These are phyloP conservation scores for Porites divaricata DNA, from an alignment of 92 coral and sea anemone genomes.

Conservation along the genomic window DNA sequence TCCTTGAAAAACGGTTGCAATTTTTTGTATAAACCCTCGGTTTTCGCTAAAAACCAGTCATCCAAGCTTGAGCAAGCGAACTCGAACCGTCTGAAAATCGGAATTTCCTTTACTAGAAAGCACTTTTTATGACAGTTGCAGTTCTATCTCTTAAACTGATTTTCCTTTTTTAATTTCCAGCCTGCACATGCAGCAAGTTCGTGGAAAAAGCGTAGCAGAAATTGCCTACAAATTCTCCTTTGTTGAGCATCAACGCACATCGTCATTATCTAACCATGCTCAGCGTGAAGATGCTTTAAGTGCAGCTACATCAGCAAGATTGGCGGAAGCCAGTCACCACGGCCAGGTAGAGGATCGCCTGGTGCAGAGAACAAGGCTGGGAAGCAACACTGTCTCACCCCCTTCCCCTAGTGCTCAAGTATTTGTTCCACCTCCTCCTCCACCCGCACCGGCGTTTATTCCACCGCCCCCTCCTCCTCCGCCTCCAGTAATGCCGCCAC, in stretches of 20 bases:
- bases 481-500: conserved; percentile 83
- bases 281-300: conserved; percentile 84
- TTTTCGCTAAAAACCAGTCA: too few species aligned
- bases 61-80: too few species aligned
- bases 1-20: too few species aligned
- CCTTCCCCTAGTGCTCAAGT: conserved; percentile 49
- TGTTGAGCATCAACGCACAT: conserved; percentile 64
- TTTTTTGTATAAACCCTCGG: too few species aligned
- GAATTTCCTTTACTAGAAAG: too few species aligned
- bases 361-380: conserved; percentile 62
- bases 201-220: conserved; percentile 81
- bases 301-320: conserved; percentile 72
- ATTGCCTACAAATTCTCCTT: conserved; percentile 87
- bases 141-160: background rate
- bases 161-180: conserved; percentile 50
- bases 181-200: conserved; percentile 79
- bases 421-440: conserved; percentile 44
- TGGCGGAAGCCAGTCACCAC: conserved; percentile 51
- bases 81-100: too few species aligned
- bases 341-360: conserved; percentile 71
- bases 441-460: conserved; percentile 56
- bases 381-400: conserved; percentile 50
- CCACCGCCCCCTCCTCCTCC: conserved; percentile 70
- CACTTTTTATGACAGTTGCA: too few species aligned
- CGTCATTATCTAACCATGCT: conserved; percentile 25